Evolutionary conservation across 2,888 invertebrate species (phyloP).

Genomic region (Tinea pellionella): DNA sequence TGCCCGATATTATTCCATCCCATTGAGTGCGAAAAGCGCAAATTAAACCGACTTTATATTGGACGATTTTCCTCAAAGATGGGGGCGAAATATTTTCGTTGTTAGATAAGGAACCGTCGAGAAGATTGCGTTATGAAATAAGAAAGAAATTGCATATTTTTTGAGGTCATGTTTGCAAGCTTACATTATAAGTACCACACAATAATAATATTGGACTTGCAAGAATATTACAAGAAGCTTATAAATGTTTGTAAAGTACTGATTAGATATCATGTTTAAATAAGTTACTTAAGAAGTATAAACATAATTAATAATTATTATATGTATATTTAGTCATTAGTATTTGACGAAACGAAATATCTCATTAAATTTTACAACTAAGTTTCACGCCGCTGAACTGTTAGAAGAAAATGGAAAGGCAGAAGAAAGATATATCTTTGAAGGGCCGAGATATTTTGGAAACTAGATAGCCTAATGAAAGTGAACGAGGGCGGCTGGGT

Average conservation of each 20-base stretch:
- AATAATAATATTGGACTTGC: too few relatives aligned
- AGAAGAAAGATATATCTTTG: constrained; percentile 60
- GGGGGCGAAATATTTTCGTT: constrained; percentile 64
- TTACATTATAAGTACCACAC: not conserved
- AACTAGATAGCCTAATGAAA: constrained; percentile 70
- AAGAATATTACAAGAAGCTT: too few relatives aligned
- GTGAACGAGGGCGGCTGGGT: constrained; percentile 64
- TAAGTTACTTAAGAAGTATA: too few relatives aligned
- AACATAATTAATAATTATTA: too few relatives aligned
- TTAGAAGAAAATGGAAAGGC: constrained; percentile 60
- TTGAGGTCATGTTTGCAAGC: constrained; percentile 45
- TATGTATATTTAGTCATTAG: too few relatives aligned
- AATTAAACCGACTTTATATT: constrained; percentile 71
- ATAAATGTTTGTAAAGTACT: too few relatives aligned
- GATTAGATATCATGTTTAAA: too few relatives aligned
- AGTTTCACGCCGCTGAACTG: constrained; percentile 15
- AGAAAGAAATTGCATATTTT: constrained; percentile 60
- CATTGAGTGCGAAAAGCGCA: constrained; percentile 71
- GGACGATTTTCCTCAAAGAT: constrained; percentile 64
- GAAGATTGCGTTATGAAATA: constrained; percentile 70
- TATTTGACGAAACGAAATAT: not conserved
- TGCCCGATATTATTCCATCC: constrained; percentile 70
- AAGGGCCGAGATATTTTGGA: constrained; percentile 65
- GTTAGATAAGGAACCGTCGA: constrained; percentile 57
- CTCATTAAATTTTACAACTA: too few relatives aligned